Evolutionary conservation across 2,888 invertebrate genomes (phyloP).

Genomic region (Alloscopus bannaensis): DNA sequence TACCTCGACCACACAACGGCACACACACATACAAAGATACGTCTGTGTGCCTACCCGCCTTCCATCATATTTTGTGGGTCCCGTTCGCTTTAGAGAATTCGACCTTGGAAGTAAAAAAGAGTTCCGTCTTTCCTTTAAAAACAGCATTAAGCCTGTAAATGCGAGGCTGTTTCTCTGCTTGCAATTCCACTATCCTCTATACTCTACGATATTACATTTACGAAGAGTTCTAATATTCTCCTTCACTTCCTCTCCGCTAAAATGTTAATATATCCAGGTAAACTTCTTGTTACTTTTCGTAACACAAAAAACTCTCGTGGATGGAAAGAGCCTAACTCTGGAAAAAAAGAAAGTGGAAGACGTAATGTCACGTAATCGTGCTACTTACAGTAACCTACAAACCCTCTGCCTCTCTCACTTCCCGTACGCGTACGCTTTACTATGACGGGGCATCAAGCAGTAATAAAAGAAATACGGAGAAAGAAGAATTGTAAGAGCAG

Average conservation of each 20-base stretch:
- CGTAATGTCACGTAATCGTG: slow-evolving; percentile 57
- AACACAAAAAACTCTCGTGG: slow-evolving; percentile 27
- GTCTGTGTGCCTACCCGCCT: background rate
- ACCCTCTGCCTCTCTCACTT: slow-evolving; percentile 1
- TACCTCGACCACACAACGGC: too few species aligned
- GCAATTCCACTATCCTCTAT: slow-evolving; percentile 6
- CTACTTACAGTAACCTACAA: slow-evolving; percentile 35
- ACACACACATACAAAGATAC: too few species aligned
- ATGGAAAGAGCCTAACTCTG: slow-evolving; percentile 1
- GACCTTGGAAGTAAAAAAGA: slow-evolving; percentile 34
- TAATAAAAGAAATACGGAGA: slow-evolving; percentile 28
- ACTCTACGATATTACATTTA: background rate
- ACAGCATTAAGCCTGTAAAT: slow-evolving; percentile 27
- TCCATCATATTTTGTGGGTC: slow-evolving; percentile 11
- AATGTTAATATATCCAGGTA: slow-evolving; percentile 23
- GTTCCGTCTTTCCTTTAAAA: slow-evolving; percentile 16
- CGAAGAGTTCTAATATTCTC: background rate
- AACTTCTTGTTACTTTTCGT: slow-evolving; percentile 38
- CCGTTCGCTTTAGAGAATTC: slow-evolving; percentile 34
- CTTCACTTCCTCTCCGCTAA: background rate
- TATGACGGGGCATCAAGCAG: slow-evolving; percentile 34
- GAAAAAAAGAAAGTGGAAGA: slow-evolving; percentile 25
- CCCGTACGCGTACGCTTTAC: slow-evolving; percentile 6
- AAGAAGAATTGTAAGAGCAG: too few species aligned
- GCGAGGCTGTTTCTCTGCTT: slow-evolving; percentile 24